Evolutionary conservation across 2,113 vertebrate genomes (phyloP).

Genomic region (Cygnus buccinator): DNA sequence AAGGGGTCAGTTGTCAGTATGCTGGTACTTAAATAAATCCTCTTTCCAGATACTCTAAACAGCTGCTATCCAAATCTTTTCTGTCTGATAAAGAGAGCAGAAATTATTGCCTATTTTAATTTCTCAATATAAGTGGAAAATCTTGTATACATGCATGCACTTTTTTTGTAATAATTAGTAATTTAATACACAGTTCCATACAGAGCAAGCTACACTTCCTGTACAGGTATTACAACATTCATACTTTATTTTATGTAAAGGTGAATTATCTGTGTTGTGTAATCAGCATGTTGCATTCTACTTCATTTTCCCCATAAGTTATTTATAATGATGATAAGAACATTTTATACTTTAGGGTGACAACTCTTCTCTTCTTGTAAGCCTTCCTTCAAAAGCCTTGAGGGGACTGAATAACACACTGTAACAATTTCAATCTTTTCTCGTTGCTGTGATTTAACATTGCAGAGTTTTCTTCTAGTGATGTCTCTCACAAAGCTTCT

Average conservation of each 20-base stretch:
- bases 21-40: background rate
- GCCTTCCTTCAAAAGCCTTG: background rate
- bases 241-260: background rate
- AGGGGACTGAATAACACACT: background rate
- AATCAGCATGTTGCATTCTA: background rate
- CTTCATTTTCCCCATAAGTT: background rate
- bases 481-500: background rate
- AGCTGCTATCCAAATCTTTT: background rate
- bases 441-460: background rate
- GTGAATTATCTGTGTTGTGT: background rate
- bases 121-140: background rate
- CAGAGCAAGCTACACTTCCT: background rate
- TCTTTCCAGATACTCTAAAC: background rate
- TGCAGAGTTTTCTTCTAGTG: background rate
- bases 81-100: background rate
- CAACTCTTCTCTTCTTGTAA: background rate
- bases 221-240: background rate
- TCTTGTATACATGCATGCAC: background rate
- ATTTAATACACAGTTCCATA: background rate
- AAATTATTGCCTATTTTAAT: background rate
- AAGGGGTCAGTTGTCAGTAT: background rate
- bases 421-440: background rate
- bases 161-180: background rate
- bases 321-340: background rate
- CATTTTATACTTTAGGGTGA: background rate